phyloP scores from a whole-genome alignment of 2,113 vertebrate species.

The Cinclus cinclus region DNA sequence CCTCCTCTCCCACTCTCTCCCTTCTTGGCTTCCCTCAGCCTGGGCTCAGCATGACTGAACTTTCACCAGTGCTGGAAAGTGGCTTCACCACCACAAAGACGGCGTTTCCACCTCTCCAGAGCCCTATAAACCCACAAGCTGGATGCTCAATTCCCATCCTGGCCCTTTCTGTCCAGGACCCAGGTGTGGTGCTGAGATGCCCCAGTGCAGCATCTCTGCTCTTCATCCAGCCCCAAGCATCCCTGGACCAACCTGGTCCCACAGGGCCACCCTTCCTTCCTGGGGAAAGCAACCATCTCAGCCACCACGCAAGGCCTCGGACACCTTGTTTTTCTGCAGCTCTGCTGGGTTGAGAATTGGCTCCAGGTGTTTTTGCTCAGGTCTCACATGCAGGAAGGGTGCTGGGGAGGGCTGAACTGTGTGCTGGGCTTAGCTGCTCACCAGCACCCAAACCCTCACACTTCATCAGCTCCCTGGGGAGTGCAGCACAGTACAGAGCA shows the following conservation, averaged over 20 bases:
- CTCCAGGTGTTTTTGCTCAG: slow-evolving; percentile 4
- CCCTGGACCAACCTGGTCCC: background rate
- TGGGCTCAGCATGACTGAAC: background rate
- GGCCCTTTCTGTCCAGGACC: background rate
- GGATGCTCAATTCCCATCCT: background rate
- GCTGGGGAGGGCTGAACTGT: background rate
- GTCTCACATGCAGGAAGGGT: background rate
- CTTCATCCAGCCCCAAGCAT: background rate
- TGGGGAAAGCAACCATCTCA: background rate
- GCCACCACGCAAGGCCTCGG: fast-evolving
- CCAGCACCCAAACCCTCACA: background rate
- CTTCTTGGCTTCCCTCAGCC: background rate
- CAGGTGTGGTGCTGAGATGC: background rate
- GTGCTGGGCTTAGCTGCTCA: background rate
- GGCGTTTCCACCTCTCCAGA: background rate
- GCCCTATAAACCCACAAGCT: fast-evolving
- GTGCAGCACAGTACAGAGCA: fast-evolving
- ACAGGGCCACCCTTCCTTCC: background rate
- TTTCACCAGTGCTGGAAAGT: background rate
- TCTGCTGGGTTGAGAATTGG: background rate
- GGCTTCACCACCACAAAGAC: background rate
- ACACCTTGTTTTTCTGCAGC: fast-evolving
- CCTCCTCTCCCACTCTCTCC: background rate
- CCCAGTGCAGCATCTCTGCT: background rate
- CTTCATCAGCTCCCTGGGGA: background rate